phyloP scores from a whole-genome alignment of 2,888 invertebrate genomes.

The Drepana falcataria region DNA sequence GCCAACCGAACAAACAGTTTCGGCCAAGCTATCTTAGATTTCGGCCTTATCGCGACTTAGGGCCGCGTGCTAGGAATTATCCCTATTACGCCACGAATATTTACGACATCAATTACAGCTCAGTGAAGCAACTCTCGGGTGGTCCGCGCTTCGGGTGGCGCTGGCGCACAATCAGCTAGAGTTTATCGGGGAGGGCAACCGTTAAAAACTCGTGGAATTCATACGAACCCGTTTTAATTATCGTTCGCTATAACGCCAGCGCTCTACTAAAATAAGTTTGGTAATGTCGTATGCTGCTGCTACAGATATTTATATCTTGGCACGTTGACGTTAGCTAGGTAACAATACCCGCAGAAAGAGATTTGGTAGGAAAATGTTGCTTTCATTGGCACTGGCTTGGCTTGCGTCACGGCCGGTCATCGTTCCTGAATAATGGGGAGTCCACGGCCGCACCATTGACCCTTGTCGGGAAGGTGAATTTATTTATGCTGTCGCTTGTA shows the following conservation, averaged over 20 bases:
- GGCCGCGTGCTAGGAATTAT: slow-evolving; percentile 47
- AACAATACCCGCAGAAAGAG: slow-evolving; percentile 29
- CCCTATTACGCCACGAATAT: slow-evolving; percentile 63
- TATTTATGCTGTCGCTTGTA: slow-evolving; percentile 1
- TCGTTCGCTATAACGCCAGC: slow-evolving; percentile 28
- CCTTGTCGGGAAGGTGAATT: slow-evolving; percentile 39
- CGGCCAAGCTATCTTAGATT: slow-evolving; percentile 30
- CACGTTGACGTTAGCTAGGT: slow-evolving; percentile 30
- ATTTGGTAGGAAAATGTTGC: slow-evolving; percentile 28
- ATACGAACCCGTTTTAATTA: slow-evolving; percentile 36
- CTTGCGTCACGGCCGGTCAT: slow-evolving; percentile 59
- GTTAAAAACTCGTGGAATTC: slow-evolving; percentile 49
- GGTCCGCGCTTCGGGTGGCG: slow-evolving; percentile 50
- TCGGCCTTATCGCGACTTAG: slow-evolving; percentile 56
- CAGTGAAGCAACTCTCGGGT: slow-evolving; percentile 45
- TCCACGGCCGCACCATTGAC: slow-evolving; percentile 44
- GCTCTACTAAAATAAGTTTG: slow-evolving; percentile 20
- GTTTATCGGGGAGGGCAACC: slow-evolving; percentile 58
- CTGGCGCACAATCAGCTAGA: slow-evolving; percentile 39
- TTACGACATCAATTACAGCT: slow-evolving; percentile 51
- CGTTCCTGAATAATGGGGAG: slow-evolving; percentile 50
- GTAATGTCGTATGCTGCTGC: slow-evolving; percentile 31
- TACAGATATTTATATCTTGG: slow-evolving; percentile 44
- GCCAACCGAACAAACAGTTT: slow-evolving; percentile 42
- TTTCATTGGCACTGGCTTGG: slow-evolving; percentile 38